Base-by-base conservation (phyloP, 2,113 vertebrate genomes). In the Alethe diademata region DNA sequence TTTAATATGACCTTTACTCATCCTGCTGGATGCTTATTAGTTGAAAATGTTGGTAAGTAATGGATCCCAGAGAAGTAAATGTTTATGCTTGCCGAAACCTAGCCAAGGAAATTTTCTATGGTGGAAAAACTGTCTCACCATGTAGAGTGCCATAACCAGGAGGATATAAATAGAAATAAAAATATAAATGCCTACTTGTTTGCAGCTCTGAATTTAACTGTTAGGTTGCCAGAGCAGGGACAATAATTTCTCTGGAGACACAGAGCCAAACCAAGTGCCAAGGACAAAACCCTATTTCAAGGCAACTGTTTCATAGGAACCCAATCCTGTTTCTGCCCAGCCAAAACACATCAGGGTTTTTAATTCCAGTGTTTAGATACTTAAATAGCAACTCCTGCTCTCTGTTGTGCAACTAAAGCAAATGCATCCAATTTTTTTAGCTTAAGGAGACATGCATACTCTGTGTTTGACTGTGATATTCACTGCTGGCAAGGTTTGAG, bases 71-170 rank as follows among this genome's bases (percentile, higher is more conserved):
- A 94, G 97, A 97, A 97, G 79, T 58, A 70, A 97, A 97, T 97
- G 96, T 97, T 98, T 96, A 97, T 83, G 94, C 96, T 94, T 89
- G 95, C 92, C 95, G 93, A 78, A 91, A 94, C 61, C 79, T 54
- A 53, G 98, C 97, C 98, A 98, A 98, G 97, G 96, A 97, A 97
- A 97, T 96, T 96, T 97, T 97, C 96, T 96, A 70, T 76, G 95
- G 91, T 97, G 98, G 98, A 97, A 98, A 98, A 98, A 96, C 61
- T 79, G 92, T 56, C 96, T 98, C 97, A 97, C 62, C 53, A 43
- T 40, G 6, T 65, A 64, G 65, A 79, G n/a, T 82, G 93, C 93
- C 95, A 95, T 89, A 96, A 95, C 94, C 66, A 18, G 71, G 45
- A 95, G n/a, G 29, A 75, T 97, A 97, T 96, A 97, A 98, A 97